Base-by-base conservation (phyloP, 2,113 vertebrate genomes). In the Phaethon lepturus region DNA sequence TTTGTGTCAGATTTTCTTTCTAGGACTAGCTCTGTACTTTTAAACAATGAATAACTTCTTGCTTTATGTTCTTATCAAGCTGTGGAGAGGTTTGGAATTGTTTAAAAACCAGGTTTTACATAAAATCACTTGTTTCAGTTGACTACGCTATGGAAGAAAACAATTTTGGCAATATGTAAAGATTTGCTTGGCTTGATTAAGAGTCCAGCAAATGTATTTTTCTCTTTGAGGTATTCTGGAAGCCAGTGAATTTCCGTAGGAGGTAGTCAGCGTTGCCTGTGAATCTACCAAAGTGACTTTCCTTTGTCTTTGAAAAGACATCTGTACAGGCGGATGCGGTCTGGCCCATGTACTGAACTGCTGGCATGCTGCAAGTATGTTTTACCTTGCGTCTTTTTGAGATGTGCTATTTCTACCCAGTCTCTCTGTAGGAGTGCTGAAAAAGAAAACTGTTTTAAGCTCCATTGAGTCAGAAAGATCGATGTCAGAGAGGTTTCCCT, bases 1-100 rank as follows among this genome's bases (percentile, higher is more conserved):
- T 90, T 85, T 92, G 25, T 94, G 49, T 76, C 86, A 83, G 49
- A n/a, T 66, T 93, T 92, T 73, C 63, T 80, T 90, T 77, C 53
- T 38, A 38, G 45, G 11, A 28, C 24, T 50, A 31, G 10, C 3
- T 83, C 52, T 67, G 2, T 38, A 83, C n/a, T 92, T 92, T 85
- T 56, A 82, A 82, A 73, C 10, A 2, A 8, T 2, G 0, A 73
- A 49, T 77, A 88, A 52, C 20, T 77, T 73, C 2, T 59, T 75
- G 20, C 33, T 64, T 84, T 64, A 81, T 59, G 5, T 55, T 90
- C 28, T 55, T 82, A 12, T 4, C 11, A 64, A 55, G 23, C 2
- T 11, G 24, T 15, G 13, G 47, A 67, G 28, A n/a, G 0, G 1
- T 76, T 82, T 69, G 10, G 35, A 86, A 73, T 66, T 6, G 7